Evolutionary conservation across 64 coral and sea anemone genomes (phyloP).

Genomic region (Montipora cactus): DNA sequence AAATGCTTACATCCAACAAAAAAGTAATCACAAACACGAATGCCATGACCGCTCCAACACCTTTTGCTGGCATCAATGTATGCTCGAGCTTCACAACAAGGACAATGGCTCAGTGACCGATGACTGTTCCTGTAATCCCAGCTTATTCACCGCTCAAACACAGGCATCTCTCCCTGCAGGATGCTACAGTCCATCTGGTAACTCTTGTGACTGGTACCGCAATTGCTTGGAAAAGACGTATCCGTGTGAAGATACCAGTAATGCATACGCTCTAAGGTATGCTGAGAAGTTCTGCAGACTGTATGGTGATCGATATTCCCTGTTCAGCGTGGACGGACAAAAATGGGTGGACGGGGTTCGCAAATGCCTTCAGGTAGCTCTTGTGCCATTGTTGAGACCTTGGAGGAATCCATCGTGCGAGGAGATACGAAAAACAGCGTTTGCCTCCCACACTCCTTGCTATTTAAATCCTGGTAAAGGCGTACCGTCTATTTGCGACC

Average conservation of each 20-base stretch:
- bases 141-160: neutral
- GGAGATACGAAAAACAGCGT: constrained; percentile 47
- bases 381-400: constrained; percentile 66
- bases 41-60: neutral
- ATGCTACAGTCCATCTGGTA: constrained; percentile 64
- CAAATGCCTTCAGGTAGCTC: constrained; percentile 74
- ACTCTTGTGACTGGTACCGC: constrained; percentile 74
- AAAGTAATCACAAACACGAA: constrained; percentile 20
- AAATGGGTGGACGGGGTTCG: constrained; percentile 75
- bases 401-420: constrained; percentile 39
- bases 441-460: constrained; percentile 70
- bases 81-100: constrained; percentile 40
- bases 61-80: constrained; percentile 74
- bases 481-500: constrained; percentile 71
- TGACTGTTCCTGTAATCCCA: constrained; percentile 54
- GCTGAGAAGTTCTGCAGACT: constrained; percentile 74
- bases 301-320: constrained; percentile 21
- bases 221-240: constrained; percentile 72
- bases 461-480: constrained; percentile 65
- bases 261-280: constrained; percentile 55
- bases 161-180: neutral
- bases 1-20: constrained; percentile 66
- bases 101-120: neutral
- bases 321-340: constrained; percentile 5
- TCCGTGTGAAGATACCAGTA: constrained; percentile 42